These are phyloP conservation scores for Dipodomys spectabilis DNA, from an alignment of 2,113 vertebrate genomes.

Conservation along the genomic window DNA sequence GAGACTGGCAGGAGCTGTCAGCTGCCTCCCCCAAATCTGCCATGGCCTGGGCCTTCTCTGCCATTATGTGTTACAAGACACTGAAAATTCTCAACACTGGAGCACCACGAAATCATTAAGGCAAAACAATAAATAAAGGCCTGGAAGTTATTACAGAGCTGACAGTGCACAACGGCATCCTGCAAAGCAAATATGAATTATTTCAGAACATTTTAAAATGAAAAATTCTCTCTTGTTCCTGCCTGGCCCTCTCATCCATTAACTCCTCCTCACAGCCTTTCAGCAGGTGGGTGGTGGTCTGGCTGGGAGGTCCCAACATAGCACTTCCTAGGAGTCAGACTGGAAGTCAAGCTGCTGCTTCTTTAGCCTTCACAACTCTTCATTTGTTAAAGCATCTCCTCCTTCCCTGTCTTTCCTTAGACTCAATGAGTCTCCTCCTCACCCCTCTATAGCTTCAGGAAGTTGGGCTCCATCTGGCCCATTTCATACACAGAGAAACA, in stretches of 20 bases:
- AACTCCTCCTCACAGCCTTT: slow-evolving; percentile 52
- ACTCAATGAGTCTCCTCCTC: too few relatives aligned
- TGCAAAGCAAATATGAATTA: slow-evolving; percentile 71
- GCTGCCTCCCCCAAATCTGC: not conserved
- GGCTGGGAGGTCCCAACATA: not conserved
- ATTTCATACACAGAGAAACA: not conserved
- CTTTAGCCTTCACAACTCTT: not conserved
- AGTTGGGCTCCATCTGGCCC: not conserved
- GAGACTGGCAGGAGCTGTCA: not conserved
- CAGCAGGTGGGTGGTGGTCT: not conserved
- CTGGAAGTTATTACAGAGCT: slow-evolving; percentile 82
- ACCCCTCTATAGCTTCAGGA: not conserved
- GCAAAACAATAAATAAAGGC: slow-evolving; percentile 82
- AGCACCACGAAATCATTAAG: slow-evolving; percentile 76
- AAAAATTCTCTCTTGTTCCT: slow-evolving; percentile 77
- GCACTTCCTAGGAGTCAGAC: slow-evolving; percentile 18
- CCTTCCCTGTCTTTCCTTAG: too few relatives aligned
- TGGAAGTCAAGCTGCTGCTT: not conserved
- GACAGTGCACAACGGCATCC: slow-evolving; percentile 71
- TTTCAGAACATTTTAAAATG: slow-evolving; percentile 77
- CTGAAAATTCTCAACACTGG: slow-evolving; percentile 55
- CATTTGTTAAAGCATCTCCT: not conserved
- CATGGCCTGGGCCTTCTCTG: slow-evolving; percentile 41
- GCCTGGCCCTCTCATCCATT: slow-evolving; percentile 61
- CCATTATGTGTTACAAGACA: slow-evolving; percentile 78